Evolutionary conservation across 2,888 invertebrate genomes (phyloP).

Genomic region (Cyclophora albipunctata): DNA sequence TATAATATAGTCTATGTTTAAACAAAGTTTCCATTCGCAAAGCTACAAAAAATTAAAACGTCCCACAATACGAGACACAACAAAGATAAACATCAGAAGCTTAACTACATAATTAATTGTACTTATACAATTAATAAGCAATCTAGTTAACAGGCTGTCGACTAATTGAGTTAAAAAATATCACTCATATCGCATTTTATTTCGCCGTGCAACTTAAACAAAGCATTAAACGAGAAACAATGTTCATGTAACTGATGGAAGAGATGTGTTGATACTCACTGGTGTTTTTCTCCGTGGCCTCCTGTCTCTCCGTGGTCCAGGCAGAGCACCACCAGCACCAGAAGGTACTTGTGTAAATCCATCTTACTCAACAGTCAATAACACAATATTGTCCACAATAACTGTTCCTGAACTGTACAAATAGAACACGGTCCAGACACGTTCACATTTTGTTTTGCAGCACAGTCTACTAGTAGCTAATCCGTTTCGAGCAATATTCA

Average conservation of each 20-base stretch:
- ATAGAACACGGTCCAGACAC: conserved; percentile 29
- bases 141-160: too few species aligned
- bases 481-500: conserved; percentile 8
- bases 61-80: too few species aligned
- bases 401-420: conserved; percentile 28
- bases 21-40: neutral
- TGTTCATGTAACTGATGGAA: too few species aligned
- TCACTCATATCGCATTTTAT: neutral
- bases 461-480: conserved; percentile 32
- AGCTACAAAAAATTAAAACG: neutral
- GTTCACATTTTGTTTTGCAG: conserved; percentile 57
- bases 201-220: neutral
- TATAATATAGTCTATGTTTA: neutral
- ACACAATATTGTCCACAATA: conserved; percentile 33
- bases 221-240: too few species aligned
- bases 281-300: conserved; percentile 59
- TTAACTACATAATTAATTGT: too few species aligned
- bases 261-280: conserved; percentile 38
- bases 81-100: too few species aligned
- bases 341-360: conserved; percentile 49
- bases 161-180: too few species aligned
- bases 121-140: too few species aligned
- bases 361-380: conserved; percentile 24
- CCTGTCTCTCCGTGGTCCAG: conserved; percentile 51
- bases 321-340: conserved; percentile 46